phyloP scores from a whole-genome alignment of 2,797 vertebrate species.

The Lycodopsis pacificus region DNA sequence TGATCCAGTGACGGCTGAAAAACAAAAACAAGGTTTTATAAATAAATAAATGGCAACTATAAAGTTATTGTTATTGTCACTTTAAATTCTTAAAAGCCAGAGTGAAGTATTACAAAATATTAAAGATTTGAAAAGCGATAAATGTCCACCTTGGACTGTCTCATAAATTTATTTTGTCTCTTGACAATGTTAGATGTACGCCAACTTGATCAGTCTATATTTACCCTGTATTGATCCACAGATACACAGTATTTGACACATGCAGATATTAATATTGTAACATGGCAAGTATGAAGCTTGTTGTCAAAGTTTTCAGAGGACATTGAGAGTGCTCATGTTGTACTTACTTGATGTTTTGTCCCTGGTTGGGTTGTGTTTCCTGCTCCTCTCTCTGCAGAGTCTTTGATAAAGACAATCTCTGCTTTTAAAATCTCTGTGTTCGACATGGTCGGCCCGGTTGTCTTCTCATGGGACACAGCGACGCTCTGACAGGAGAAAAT shows the following conservation, averaged over 20 bases:
- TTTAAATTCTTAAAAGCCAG: constrained; percentile 7
- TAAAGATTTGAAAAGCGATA: constrained; percentile 10
- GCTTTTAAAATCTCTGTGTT: constrained; percentile 87
- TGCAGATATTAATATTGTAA: not conserved
- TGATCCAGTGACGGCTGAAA: constrained; percentile 60
- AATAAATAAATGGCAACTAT: not conserved
- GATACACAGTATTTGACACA: not conserved
- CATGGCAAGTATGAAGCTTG: constrained; percentile 5
- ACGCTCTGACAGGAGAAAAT: constrained; percentile 67
- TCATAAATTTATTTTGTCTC: not conserved
- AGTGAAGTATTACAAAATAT: not conserved
- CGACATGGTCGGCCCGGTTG: constrained; percentile 76
- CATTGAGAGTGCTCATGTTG: not conserved
- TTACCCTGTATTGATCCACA: not conserved
- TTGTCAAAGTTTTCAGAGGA: not conserved
- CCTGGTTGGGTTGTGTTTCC: constrained; percentile 46
- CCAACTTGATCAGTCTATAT: constrained; percentile 1
- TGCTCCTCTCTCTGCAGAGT: constrained; percentile 83
- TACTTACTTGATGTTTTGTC: constrained; percentile 69
- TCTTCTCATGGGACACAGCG: constrained; percentile 55
- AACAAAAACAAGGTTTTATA: constrained; percentile 30
- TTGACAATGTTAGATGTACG: not conserved
- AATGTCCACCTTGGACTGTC: not conserved
- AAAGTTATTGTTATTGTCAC: not conserved
- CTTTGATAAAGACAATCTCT: constrained; percentile 88